Evolutionary conservation across 2,113 vertebrate species (phyloP).

Genomic region (Anarrhichthys ocellatus): DNA sequence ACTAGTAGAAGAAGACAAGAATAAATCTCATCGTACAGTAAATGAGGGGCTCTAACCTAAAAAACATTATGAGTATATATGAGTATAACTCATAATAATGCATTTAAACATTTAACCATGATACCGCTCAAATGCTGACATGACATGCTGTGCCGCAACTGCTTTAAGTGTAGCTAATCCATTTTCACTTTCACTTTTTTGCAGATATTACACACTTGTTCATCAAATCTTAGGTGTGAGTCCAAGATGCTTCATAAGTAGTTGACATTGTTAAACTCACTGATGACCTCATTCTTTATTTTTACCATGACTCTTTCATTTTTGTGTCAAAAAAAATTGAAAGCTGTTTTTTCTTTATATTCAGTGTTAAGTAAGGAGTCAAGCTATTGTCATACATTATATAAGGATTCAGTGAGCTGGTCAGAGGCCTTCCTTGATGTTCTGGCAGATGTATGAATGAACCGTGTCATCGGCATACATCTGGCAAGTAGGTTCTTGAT

Average conservation of each 20-base stretch:
- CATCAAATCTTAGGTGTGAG: not conserved
- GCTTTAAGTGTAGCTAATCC: not conserved
- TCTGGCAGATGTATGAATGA: not conserved
- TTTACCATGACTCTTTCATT: not conserved
- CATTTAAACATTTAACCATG: not conserved
- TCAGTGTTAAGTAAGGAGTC: not conserved
- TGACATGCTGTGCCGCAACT: not conserved
- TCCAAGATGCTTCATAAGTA: not conserved
- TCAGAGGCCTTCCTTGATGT: not conserved
- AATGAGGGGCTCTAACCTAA: not conserved
- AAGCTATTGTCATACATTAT: not conserved
- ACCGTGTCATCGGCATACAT: not conserved
- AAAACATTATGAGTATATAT: not conserved
- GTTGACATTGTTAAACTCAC: not conserved
- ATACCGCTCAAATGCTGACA: not conserved
- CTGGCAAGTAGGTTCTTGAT: not conserved
- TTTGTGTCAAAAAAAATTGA: not conserved
- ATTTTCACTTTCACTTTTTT: not conserved
- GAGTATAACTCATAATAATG: not conserved
- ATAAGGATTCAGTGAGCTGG: not conserved
- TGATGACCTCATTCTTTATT: too few relatives aligned
- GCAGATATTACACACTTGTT: not conserved
- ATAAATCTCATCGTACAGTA: not conserved
- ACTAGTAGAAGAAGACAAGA: conserved; percentile 3
- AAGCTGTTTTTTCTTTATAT: not conserved